Conservation (phyloP, 2,113 vertebrate genomes). For the Toxostoma redivivum region DNA sequence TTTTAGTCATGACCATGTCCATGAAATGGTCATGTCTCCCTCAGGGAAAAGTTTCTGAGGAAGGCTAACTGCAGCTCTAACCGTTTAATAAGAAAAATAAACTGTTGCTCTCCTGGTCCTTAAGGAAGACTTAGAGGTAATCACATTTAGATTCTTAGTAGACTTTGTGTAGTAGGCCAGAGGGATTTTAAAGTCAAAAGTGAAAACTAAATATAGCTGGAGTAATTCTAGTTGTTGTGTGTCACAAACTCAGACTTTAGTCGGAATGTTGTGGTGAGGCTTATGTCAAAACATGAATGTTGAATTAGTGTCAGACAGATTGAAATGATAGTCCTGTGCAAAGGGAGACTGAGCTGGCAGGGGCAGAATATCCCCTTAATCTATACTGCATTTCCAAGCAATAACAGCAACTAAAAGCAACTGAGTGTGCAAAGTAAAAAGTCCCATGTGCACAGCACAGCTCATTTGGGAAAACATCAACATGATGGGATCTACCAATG, state of each 20-base stretch:
- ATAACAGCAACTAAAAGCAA: not conserved
- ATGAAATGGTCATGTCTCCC: not conserved
- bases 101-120: not conserved
- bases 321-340: not conserved
- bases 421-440: not conserved
- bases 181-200: not conserved
- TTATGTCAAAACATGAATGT: not conserved
- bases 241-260: not conserved
- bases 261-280: accelerated
- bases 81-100: not conserved
- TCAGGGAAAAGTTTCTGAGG: not conserved
- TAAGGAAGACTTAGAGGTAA: not conserved
- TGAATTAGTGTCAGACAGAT: not conserved
- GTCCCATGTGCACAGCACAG: not conserved
- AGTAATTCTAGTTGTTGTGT: not conserved
- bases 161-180: not conserved
- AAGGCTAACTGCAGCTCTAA: not conserved
- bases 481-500: not conserved
- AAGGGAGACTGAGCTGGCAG: not conserved
- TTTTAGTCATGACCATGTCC: not conserved
- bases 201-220: not conserved
- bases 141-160: not conserved
- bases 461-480: not conserved
- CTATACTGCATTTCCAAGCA: not conserved
- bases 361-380: not conserved